phyloP scores from a whole-genome alignment of 2,888 invertebrate genomes.

The Cancer borealis region DNA sequence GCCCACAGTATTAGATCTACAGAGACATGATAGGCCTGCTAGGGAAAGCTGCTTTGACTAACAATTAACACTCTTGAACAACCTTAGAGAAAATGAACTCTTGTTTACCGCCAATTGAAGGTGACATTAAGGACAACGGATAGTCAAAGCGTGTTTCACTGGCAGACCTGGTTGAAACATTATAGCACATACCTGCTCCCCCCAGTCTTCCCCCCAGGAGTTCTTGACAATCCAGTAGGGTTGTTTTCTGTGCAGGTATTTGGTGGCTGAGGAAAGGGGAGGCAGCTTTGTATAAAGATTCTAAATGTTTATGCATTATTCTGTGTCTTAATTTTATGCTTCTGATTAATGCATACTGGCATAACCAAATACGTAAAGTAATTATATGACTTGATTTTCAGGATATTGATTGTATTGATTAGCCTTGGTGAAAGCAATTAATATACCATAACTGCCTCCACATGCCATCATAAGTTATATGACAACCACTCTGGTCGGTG shows the following conservation, averaged over 20 bases:
- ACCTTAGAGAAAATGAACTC: background rate
- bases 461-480: too few relatives aligned
- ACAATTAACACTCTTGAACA: background rate
- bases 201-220: slow-evolving; percentile 82
- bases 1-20: slow-evolving; percentile 31
- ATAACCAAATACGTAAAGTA: background rate
- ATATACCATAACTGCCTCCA: too few relatives aligned
- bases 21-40: background rate
- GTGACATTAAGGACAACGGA: background rate
- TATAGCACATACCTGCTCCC: slow-evolving; percentile 80
- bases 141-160: background rate
- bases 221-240: slow-evolving; percentile 83
- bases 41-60: slow-evolving; percentile 6
- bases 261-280: slow-evolving; percentile 78
- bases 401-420: too few relatives aligned
- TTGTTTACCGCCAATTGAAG: background rate
- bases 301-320: background rate
- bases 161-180: background rate
- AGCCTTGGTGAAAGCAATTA: too few relatives aligned
- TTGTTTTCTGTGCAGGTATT: slow-evolving; percentile 79
- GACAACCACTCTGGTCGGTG: too few relatives aligned
- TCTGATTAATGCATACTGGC: background rate
- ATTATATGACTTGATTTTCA: too few relatives aligned
- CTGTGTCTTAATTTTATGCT: background rate
- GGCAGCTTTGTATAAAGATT: background rate